Evolutionary conservation across 2,888 invertebrate species (phyloP), one percentile per base, ranked within the genome.

Genomic region (Cacoxenus indagator): DNA sequence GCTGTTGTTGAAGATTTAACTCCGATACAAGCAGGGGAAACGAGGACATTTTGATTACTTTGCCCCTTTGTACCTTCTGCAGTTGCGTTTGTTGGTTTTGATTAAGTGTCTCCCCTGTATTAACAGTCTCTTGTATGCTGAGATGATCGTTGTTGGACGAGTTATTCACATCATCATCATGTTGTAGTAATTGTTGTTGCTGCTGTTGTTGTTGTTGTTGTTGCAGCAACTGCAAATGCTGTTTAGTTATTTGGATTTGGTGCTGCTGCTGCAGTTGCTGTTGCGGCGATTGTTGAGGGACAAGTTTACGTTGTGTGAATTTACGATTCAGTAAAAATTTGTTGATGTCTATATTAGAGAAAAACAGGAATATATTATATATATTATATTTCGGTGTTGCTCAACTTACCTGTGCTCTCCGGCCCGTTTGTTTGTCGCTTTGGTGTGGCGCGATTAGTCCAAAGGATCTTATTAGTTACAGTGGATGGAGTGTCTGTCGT

Each of bases 391-490:
- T n/a, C n/a, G n/a, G 1, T 37, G 2, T 37, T 37, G 14, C 5
- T 22, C 2, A 51, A 51, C 69, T 70, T 65, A 85, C 85, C 85
- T 74, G 78, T 82, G 71, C 85, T 85, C 62, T 88, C 85, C 17
- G 88, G 88, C 59, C 88, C 88, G 73, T 88, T 88, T 0, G 87
- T 76, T 70, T 87, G 87, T 45, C 87, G 83, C 69, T 84, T 85
- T 43, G 79, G 85, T 2, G 79, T 77, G 9, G 85, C 74, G 14
- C 87, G 78, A 73, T 85, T 85, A 54, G 87, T 78, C 86, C 86
- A 84, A 9, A 86, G 76, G 61, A 87, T 83, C 74, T 87, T 84
- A 68, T 86, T 84, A 71, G 86, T 81, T 17, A 84, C 75, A 1
- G 83, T 77, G 0, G 82, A 71, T 0, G 85, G 75, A 11, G 80